A percentile compares a stretch with the other conserved stretches of the same genome.
phyloP scores from a whole-genome alignment of 2,888 invertebrate genomes.

The Morinoia aosen region DNA sequence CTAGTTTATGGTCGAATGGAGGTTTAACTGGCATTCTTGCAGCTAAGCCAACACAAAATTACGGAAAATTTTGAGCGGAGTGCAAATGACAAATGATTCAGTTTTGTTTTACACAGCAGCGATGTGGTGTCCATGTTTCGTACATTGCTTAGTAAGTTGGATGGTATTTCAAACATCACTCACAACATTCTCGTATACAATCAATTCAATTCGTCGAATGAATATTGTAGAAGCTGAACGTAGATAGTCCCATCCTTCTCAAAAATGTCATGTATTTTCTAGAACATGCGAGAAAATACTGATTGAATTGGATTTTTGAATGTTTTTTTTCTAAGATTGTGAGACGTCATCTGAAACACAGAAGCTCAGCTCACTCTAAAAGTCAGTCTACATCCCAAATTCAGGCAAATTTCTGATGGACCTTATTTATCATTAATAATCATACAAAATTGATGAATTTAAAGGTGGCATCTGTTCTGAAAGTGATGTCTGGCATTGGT shows the following conservation, averaged over 20 bases:
- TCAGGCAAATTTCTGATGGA: no score
- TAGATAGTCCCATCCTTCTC: not conserved
- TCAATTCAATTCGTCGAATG: not conserved
- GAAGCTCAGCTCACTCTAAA: no score
- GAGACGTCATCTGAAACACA: no score
- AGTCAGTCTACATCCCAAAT: no score
- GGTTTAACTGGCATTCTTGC: not conserved
- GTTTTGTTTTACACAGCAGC: not conserved
- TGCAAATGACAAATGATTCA: not conserved
- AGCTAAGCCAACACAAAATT: not conserved
- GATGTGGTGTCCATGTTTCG: not conserved
- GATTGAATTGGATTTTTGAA: no score
- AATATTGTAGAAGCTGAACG: not conserved
- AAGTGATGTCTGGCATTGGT: no score
- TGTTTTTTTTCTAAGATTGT: no score
- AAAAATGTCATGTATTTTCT: not conserved
- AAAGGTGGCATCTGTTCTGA: no score
- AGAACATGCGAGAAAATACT: no score
- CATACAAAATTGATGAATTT: no score
- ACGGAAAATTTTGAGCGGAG: not conserved
- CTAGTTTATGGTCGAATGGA: not conserved
- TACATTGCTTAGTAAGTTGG: not conserved
- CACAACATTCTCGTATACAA: not conserved
- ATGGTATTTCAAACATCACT: no score
- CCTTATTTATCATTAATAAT: no score